Conservation (phyloP, 1,140 invertebrate genomes). For the Diabrotica virgifera region DNA sequence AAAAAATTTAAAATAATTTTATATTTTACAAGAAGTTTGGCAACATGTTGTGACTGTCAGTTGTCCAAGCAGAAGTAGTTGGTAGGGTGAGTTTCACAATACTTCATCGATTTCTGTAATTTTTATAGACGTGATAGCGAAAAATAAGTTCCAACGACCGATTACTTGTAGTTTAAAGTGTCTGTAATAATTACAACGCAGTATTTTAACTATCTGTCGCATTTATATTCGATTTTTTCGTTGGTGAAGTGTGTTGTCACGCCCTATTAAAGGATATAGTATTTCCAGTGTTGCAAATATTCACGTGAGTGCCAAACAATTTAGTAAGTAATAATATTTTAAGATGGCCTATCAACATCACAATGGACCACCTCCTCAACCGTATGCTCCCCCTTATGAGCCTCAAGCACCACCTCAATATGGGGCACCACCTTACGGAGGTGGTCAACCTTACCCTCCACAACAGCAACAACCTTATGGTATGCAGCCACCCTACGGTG, state of each 20-base stretch:
- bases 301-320: background rate
- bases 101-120: too few species aligned
- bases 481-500: conserved; percentile 10
- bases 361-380: conserved; percentile 7
- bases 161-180: background rate
- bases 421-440: conserved; percentile 13
- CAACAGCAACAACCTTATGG: background rate
- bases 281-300: background rate
- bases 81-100: too few species aligned
- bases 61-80: too few species aligned
- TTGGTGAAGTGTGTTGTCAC: background rate
- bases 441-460: background rate
- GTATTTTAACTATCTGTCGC: background rate
- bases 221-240: background rate
- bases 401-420: conserved; percentile 8
- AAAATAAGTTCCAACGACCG: background rate
- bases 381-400: conserved; percentile 15
- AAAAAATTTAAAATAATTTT: too few species aligned
- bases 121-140: too few species aligned
- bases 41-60: too few species aligned
- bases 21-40: too few species aligned
- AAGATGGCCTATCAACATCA: conserved; percentile 17
- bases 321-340: background rate
- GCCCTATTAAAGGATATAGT: background rate
- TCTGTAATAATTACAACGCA: background rate